These are phyloP conservation scores for Matsumyia berberina DNA, from an alignment of 2,888 invertebrate genomes.

Conservation along the genomic window DNA sequence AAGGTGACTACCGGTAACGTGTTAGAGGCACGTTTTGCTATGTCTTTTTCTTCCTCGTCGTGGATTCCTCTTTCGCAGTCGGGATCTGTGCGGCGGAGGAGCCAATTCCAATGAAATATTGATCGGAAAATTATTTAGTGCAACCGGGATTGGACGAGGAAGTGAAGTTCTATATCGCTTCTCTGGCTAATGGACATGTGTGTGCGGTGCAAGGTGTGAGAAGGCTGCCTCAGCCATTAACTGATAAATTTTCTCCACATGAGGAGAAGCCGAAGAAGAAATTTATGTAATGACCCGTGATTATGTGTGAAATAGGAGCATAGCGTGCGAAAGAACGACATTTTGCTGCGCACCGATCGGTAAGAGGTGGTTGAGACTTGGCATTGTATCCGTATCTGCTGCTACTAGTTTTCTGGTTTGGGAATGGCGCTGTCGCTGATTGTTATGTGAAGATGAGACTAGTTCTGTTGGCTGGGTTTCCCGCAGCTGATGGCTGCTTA, in stretches of 20 bases:
- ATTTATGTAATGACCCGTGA: conserved; percentile 75
- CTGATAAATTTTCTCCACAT: conserved; percentile 64
- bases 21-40: conserved; percentile 71
- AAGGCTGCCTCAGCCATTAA: conserved; percentile 36
- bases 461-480: background rate
- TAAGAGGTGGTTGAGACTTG: too few species aligned
- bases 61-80: conserved; percentile 7
- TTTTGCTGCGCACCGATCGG: too few species aligned
- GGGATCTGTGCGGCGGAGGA: background rate
- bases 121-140: conserved; percentile 73
- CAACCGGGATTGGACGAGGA: conserved; percentile 64
- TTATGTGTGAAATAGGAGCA: conserved; percentile 74
- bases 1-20: conserved; percentile 72
- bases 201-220: conserved; percentile 60
- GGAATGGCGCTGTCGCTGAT: conserved; percentile 43
- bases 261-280: conserved; percentile 54
- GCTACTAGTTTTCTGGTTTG: conserved; percentile 43
- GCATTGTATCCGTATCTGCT: background rate
- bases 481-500: conserved; percentile 19
- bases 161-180: conserved; percentile 58
- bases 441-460: conserved; percentile 34
- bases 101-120: conserved; percentile 61
- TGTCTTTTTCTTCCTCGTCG: conserved; percentile 43
- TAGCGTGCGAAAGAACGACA: conserved; percentile 73
- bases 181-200: conserved; percentile 30